Evolutionary conservation across 2,113 vertebrate species (phyloP), one percentile per base, ranked within the genome.

Genomic region (Arothron firmamentum): DNA sequence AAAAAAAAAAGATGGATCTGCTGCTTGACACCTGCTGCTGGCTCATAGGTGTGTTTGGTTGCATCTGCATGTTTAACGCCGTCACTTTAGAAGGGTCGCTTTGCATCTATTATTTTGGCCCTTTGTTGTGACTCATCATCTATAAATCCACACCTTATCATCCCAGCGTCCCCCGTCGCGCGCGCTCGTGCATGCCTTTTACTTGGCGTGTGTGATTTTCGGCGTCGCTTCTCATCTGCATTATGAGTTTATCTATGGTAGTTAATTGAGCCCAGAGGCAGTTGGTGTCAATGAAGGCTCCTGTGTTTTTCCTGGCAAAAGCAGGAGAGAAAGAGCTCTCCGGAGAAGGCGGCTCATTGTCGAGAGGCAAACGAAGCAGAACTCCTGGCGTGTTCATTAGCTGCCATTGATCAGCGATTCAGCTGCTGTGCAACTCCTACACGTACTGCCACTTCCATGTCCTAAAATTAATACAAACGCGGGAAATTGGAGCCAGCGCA

Each of bases 191-290:
- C 51, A 20, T 65, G 53, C 48, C n/a, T 23, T 41, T 51, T 19
- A 19, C 6, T 20, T n/a, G 21, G 34, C 57, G 20, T 60, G 62
- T 47, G 64, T 45, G 50, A 64, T 74, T 71, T 68, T 58, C 53
- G 38, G 55, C 77, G 67, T 75, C 34, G 43, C 64, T 69, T 75
- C 68, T 83, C 78, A 75, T 87, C 75, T 84, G 75, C 81, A 80
- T 87, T 81, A 83, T 78, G 84, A 78, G 60, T 77, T 49, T 86
- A 85, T 88, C 83, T 82, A 80, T 77, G 64, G 75, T 64, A 70
- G 70, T 70, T 90, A 87, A 90, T 82, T 86, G 81, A 88, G 82
- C 85, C 88, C 85, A 84, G 58, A 75, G 80, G 84, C 87, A 83
- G 81, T 81, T 85, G 70, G 70, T 82, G 85, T 87, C 72, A 74